Evolutionary conservation across 2,888 invertebrate genomes (phyloP).

Genomic region (Aleiodes leptofemur): DNA sequence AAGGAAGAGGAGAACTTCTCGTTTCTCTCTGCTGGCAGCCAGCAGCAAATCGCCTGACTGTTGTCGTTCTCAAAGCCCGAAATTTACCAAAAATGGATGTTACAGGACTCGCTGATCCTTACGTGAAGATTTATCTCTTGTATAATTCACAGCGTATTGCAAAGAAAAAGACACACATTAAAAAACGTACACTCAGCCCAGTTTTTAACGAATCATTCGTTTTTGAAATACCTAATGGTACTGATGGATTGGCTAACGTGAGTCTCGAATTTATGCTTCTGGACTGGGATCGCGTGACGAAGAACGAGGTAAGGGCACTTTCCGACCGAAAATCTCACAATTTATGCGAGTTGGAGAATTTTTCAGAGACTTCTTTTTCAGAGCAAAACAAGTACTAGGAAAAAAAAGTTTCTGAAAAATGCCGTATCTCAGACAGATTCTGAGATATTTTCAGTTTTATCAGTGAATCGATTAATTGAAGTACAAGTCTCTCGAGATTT

Average conservation of each 20-base stretch:
- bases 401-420: no score
- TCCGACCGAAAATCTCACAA: conserved; percentile 75
- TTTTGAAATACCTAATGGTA: conserved; percentile 93
- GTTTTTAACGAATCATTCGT: conserved; percentile 99
- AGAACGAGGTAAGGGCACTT: conserved; percentile 85
- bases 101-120: conserved; percentile 97
- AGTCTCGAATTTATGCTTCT: conserved; percentile 92
- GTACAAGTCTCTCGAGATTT: neutral
- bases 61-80: conserved; percentile 96
- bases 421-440: no score
- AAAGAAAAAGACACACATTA: conserved; percentile 99
- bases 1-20: conserved; percentile 95
- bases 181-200: conserved; percentile 97
- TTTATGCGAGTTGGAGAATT: neutral
- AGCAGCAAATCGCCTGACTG: conserved; percentile 95
- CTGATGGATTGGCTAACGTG: conserved; percentile 87
- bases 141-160: conserved; percentile 98
- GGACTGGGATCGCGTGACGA: conserved; percentile 98
- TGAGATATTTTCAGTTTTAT: no score
- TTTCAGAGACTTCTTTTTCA: no score
- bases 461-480: neutral
- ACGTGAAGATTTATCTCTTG: conserved; percentile 96
- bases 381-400: no score
- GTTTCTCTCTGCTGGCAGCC: conserved; percentile 99
- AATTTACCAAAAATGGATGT: conserved; percentile 99